Evolutionary conservation across 1,140 invertebrate genomes (phyloP), one percentile per base, ranked within the genome.

Genomic region (Chrysopa pallens): DNA sequence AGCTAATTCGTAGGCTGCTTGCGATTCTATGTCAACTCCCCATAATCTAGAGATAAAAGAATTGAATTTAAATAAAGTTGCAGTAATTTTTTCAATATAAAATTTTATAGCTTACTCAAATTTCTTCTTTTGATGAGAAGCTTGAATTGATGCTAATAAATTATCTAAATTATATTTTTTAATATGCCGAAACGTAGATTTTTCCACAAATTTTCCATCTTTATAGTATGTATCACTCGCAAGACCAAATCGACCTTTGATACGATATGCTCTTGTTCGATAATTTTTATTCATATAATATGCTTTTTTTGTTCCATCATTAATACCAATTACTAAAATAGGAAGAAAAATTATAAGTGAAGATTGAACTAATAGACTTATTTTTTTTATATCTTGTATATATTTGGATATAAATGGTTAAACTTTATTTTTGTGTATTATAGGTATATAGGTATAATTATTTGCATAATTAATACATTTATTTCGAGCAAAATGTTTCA

Each of bases 1-100:
- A 12, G 88, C 87, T 42, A 95, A 52, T 38, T 95, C 85, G 62
- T 90, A 96, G 8, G 88, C 87, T 39, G 76, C 73, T 66, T 96
- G 80, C 47, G 82, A 89, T 48, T 85, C 69, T 29, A 84, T 66
- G 59, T 86, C 74, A 0, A 94, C 65, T 35, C 86, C 86, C 46
- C 74, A 73, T 36, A 78, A 55, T 47, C 84, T 87, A 56, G 31
- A 70, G 64, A 42, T 28, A 47, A 29, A 40, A 29, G 11, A 45
- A 39, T 23, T 46, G 14, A 44, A 39, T 45, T 12, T 36, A 31
- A 36, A n/a, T 41, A 46, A 36, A 42, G 11, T 31, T 4, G 42
- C 8, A 36, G 23, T 33, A 42, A 31, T 28, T 35, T 39, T 17
- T 9, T 42, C 42, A 38, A 33, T 17, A 42, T 12, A 47, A 44